A percentile compares a stretch with the other conserved stretches of the same genome.
Conservation (phyloP, 2,113 vertebrate genomes). For the Mormyrus lacerda region DNA sequence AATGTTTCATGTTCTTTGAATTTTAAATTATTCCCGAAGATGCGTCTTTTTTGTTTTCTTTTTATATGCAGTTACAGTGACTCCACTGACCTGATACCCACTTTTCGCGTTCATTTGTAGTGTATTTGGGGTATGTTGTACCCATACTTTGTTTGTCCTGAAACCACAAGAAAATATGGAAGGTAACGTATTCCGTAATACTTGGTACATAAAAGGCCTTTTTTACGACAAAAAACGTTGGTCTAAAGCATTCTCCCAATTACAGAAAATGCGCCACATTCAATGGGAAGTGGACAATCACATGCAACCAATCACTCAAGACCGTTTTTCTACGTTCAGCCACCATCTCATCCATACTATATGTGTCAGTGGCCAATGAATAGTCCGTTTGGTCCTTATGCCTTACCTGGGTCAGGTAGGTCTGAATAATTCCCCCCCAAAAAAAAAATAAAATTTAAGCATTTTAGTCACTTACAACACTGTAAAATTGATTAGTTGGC, state of each 20-base stretch:
- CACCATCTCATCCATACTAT: constrained; percentile 42
- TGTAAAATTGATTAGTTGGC: background rate
- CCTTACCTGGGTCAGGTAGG: constrained; percentile 38
- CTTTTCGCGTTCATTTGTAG: constrained; percentile 16
- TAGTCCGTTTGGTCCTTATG: constrained; percentile 37
- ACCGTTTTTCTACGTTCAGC: constrained; percentile 50
- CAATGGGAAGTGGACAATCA: constrained; percentile 39
- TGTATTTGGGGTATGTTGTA: constrained; percentile 36
- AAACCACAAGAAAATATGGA: constrained; percentile 36
- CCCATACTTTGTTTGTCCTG: constrained; percentile 32
- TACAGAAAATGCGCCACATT: constrained; percentile 40
- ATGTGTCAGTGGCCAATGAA: constrained; percentile 46
- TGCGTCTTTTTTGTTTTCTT: background rate
- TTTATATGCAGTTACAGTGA: background rate
- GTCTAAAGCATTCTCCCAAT: background rate
- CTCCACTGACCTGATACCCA: background rate
- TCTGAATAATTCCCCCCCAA: background rate
- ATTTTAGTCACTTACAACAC: background rate
- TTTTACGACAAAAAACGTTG: background rate
- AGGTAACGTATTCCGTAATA: constrained; percentile 27
- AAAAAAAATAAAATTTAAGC: background rate
- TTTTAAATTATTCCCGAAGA: background rate
- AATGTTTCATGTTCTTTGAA: background rate
- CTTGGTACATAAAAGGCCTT: background rate
- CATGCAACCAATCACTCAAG: constrained; percentile 39